Conservation (phyloP, 2,113 vertebrate species). For the Alces alces region DNA sequence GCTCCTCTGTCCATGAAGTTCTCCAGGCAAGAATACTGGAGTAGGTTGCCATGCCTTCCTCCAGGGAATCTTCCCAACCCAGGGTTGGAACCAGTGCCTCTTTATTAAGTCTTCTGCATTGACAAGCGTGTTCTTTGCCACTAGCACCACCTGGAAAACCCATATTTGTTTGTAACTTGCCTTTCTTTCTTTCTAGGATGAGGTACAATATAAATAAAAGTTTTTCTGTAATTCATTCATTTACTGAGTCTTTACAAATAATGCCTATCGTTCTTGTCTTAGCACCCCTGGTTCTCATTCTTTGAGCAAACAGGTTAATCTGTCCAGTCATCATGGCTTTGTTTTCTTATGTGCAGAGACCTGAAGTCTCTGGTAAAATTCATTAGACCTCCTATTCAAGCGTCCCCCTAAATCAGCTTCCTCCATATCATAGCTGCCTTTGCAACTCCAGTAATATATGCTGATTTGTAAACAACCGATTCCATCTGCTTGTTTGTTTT, state of each 20-base stretch:
- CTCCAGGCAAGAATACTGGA: not conserved
- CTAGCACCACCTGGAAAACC: not conserved
- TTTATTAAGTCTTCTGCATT: not conserved
- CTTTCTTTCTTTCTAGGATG: not conserved
- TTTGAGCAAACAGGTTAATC: not conserved
- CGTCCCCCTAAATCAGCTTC: not conserved
- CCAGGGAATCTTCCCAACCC: not conserved
- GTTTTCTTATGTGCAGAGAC: not conserved
- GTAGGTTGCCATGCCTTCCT: not conserved
- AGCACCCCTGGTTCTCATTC: not conserved
- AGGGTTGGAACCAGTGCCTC: not conserved
- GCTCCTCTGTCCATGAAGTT: not conserved
- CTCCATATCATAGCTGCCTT: not conserved
- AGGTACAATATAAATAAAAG: not conserved
- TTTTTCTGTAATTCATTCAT: not conserved
- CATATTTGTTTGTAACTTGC: not conserved
- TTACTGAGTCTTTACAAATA: not conserved
- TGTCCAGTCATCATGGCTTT: rapidly evolving
- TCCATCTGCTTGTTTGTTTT: not conserved
- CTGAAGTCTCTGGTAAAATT: rapidly evolving
- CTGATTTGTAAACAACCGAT: not conserved
- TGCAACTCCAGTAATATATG: not conserved
- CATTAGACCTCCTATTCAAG: not conserved
- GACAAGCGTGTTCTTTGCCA: not conserved
- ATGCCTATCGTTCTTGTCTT: not conserved